phyloP scores from a whole-genome alignment of 2,888 invertebrate genomes.

The Chrysina gloriosa region DNA sequence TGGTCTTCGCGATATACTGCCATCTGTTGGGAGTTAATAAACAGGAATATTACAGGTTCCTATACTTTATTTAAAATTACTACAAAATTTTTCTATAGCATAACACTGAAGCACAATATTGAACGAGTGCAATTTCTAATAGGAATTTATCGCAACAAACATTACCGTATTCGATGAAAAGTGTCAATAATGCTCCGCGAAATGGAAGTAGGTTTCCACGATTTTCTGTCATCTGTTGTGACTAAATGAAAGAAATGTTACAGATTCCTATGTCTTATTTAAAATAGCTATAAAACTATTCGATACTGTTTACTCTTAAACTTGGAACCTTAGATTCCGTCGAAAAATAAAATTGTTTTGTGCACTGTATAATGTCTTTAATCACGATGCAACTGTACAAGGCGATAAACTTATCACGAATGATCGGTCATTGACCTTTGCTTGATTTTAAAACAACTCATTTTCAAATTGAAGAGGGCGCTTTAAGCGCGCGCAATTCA shows the following conservation, averaged over 20 bases:
- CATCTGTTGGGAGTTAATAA: slow-evolving; percentile 27
- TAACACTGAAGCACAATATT: slow-evolving; percentile 10
- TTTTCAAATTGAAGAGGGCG: too few relatives aligned
- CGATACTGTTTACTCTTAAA: too few relatives aligned
- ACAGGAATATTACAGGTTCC: not conserved
- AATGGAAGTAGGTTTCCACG: slow-evolving; percentile 48
- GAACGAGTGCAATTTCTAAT: slow-evolving; percentile 16
- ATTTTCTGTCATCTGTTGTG: slow-evolving; percentile 31
- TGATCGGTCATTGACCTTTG: too few relatives aligned
- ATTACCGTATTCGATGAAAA: slow-evolving; percentile 58
- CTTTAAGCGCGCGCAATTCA: too few relatives aligned
- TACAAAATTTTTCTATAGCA: slow-evolving; percentile 2
- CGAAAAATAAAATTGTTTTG: too few relatives aligned
- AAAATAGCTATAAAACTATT: too few relatives aligned
- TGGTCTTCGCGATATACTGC: slow-evolving; percentile 20
- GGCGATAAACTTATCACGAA: too few relatives aligned
- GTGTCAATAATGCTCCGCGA: slow-evolving; percentile 64
- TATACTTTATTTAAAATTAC: slow-evolving; percentile 11
- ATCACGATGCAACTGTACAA: too few relatives aligned
- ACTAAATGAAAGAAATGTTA: not conserved
- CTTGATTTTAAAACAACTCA: too few relatives aligned
- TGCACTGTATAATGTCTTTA: too few relatives aligned
- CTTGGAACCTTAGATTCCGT: too few relatives aligned
- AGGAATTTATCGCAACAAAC: slow-evolving; percentile 38
- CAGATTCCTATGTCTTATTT: slow-evolving; percentile 17